phyloP scores from a whole-genome alignment of 2,888 invertebrate genomes.

The Drosophila prostipennis region DNA sequence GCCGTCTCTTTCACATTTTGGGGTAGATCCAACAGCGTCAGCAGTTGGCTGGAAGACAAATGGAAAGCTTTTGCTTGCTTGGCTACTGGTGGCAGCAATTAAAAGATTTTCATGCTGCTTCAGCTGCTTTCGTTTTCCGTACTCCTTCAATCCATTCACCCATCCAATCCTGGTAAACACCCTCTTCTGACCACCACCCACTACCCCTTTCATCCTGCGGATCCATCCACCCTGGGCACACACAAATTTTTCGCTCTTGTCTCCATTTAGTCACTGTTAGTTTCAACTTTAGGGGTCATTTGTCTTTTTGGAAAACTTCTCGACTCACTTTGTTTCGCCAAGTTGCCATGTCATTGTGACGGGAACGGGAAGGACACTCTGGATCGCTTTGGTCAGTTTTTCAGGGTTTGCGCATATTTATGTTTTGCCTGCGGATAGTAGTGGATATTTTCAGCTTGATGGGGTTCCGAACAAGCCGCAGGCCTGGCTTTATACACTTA shows the following conservation, averaged over 20 bases:
- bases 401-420: conserved; percentile 28
- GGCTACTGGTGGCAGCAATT: conserved; percentile 79
- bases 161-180: conserved; percentile 8
- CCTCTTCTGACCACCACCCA: too few species aligned
- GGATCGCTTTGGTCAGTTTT: conserved; percentile 11
- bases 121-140: conserved; percentile 39
- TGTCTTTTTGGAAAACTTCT: conserved; percentile 74
- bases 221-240: conserved; percentile 13
- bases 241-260: conserved; percentile 52
- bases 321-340: conserved; percentile 70
- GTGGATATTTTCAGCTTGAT: conserved; percentile 9
- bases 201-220: neutral
- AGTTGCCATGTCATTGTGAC: conserved; percentile 70
- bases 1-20: conserved; percentile 4
- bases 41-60: conserved; percentile 76
- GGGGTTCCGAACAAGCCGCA: neutral
- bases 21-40: conserved; percentile 38
- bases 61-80: conserved; percentile 74
- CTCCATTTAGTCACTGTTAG: conserved; percentile 74
- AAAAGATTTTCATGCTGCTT: conserved; percentile 77
- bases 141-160: conserved; percentile 13
- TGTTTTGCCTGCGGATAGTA: conserved; percentile 9
- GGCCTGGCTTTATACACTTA: conserved; percentile 3
- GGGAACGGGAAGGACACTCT: conserved; percentile 29
- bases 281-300: conserved; percentile 77